Base-by-base conservation (phyloP, 2,113 vertebrate genomes). In the Tenrec ecaudatus region DNA sequence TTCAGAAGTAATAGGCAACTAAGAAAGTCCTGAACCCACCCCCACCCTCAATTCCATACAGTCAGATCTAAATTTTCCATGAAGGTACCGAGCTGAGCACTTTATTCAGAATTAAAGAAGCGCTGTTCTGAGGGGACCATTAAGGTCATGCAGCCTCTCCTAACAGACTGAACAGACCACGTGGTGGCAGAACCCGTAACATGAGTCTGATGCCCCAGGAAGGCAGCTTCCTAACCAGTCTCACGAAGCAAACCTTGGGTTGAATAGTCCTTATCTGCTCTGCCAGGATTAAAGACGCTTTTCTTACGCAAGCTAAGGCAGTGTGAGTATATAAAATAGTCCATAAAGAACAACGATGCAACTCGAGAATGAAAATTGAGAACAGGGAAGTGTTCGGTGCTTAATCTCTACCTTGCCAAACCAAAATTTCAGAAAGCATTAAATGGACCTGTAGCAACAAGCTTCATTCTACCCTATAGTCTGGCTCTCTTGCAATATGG, bases 271-370 rank as follows among this genome's bases (percentile, higher is more conserved):
- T 93, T 88, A 69, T 90, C 90, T 86, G 19, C 14, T 86, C 38
- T 83, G 12, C 47, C 47, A 53, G 1, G 73, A 82, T 90, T 82
- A 85, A 87, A 91, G 57, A n/a, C 57, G n/a, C 47, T 86, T 82
- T 90, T 14, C 82, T 88, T 94, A 86, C 47, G 76, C 71, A 88
- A 94, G 58, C 36, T 36, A 38, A 92, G 14, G 66, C 10, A 68
- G 88, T 69, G 38, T n/a, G 38, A 95, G 90, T 95, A 94, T 93
- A 90, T 95, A 81, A 95, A 96, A 94, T 40, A 94, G 86, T 95
- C 94, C 96, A 82, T 95, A 92, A 97, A 96, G 80, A 83, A 90
- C 88, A 96, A 83, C 38, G 71, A 90, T 83, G 53, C 71, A 75
- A 73, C 29, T 43, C 80, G 77, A 86, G 60, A 82, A 20, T 76